phyloP scores from a whole-genome alignment of 2,797 vertebrate genomes.

The Rhinogobio ventralis region DNA sequence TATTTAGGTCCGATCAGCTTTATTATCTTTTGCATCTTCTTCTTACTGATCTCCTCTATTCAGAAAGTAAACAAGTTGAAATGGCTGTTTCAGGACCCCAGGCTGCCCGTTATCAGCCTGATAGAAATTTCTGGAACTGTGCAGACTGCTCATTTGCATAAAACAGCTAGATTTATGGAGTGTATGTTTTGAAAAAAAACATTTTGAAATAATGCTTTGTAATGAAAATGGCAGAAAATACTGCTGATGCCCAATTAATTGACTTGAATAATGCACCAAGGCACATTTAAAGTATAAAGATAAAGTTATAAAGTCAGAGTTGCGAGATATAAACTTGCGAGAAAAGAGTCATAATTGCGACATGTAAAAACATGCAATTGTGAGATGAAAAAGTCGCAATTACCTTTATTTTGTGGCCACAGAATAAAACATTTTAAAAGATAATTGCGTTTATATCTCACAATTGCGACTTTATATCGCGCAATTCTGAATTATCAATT shows the following conservation, averaged over 20 bases:
- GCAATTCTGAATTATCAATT: too few species aligned
- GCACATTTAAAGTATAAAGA: too few species aligned
- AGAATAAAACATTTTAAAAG: too few species aligned
- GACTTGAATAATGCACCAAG: background rate
- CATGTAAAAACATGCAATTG: too few species aligned
- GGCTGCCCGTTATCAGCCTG: slow-evolving; percentile 58
- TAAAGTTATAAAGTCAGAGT: too few species aligned
- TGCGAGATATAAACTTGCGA: too few species aligned
- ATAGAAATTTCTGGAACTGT: slow-evolving; percentile 13
- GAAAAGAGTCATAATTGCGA: too few species aligned
- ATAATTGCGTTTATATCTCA: too few species aligned
- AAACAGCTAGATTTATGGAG: background rate
- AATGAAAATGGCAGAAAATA: background rate
- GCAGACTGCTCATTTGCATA: background rate
- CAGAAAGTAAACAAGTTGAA: slow-evolving; percentile 8
- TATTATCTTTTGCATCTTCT: slow-evolving; percentile 71
- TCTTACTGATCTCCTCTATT: slow-evolving; percentile 56
- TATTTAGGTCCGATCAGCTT: slow-evolving; percentile 73
- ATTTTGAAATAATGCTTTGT: background rate
- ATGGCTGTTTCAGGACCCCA: slow-evolving; percentile 66
- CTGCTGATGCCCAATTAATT: background rate
- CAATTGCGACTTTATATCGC: too few species aligned
- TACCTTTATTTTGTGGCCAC: too few species aligned
- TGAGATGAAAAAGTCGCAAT: too few species aligned
- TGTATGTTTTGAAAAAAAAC: background rate